These are phyloP conservation scores for Corythaeola cristata DNA, from an alignment of 2,113 vertebrate genomes.

Conservation along the genomic window DNA sequence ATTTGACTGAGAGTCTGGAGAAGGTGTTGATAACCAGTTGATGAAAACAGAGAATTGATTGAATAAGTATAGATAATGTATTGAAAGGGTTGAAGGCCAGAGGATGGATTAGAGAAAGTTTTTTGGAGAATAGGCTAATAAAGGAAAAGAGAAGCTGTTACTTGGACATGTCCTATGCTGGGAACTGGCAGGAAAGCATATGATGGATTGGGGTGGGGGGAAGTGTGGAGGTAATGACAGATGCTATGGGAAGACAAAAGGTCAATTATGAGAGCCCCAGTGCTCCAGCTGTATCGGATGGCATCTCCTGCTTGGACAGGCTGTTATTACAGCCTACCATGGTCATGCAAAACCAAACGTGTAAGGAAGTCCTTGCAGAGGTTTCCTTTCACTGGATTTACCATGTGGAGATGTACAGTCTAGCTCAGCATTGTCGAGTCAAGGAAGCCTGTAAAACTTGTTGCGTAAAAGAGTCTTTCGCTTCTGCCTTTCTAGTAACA, in stretches of 20 bases:
- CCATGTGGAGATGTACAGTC: neutral
- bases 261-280: neutral
- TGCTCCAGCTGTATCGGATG: neutral
- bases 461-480: neutral
- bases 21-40: neutral
- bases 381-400: neutral
- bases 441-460: neutral
- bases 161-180: neutral
- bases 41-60: neutral
- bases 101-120: neutral
- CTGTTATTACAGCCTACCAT: neutral
- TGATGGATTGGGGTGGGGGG: neutral
- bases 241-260: neutral
- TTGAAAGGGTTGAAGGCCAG: neutral
- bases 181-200: neutral
- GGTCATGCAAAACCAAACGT: neutral
- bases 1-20: neutral
- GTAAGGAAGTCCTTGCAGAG: neutral
- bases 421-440: neutral
- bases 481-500: slow-evolving; percentile 37
- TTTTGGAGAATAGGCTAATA: neutral
- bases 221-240: neutral
- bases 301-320: neutral
- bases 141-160: neutral
- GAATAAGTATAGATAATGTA: neutral